A percentile compares a stretch with the other conserved stretches of the same genome.
Evolutionary conservation across 2,888 invertebrate species (phyloP).

Genomic region (Neoaliturus tenellus): DNA sequence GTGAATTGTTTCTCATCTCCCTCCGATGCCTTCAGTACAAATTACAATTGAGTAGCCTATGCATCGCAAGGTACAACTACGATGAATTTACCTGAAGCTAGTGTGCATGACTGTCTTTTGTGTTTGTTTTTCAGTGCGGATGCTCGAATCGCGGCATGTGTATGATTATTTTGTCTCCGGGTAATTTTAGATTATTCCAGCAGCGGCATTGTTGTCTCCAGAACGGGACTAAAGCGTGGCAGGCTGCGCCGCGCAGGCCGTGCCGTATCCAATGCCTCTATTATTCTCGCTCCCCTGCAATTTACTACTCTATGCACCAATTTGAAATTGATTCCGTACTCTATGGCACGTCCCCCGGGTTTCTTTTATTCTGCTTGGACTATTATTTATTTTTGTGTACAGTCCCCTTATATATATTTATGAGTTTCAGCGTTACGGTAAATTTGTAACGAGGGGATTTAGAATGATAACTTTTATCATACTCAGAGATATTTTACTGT

Average conservation of each 20-base stretch:
- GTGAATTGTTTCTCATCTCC: no score
- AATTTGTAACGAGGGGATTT: no score
- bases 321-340: slow-evolving; percentile 11
- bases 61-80: no score
- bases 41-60: no score
- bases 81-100: no score
- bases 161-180: no score
- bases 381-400: neutral
- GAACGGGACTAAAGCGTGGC: neutral
- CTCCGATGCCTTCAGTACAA: no score
- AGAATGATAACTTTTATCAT: no score
- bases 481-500: no score
- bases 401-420: neutral
- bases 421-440: neutral
- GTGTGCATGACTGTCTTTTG: no score
- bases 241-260: neutral
- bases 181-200: neutral
- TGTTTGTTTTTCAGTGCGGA: no score
- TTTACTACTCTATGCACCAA: slow-evolving; percentile 23
- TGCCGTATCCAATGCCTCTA: neutral
- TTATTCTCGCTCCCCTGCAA: neutral
- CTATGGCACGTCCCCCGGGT: neutral
- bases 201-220: neutral
- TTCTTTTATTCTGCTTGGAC: neutral
- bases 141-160: no score